Conservation (phyloP, 2,113 vertebrate genomes). For the Aptenodytes patagonicus region DNA sequence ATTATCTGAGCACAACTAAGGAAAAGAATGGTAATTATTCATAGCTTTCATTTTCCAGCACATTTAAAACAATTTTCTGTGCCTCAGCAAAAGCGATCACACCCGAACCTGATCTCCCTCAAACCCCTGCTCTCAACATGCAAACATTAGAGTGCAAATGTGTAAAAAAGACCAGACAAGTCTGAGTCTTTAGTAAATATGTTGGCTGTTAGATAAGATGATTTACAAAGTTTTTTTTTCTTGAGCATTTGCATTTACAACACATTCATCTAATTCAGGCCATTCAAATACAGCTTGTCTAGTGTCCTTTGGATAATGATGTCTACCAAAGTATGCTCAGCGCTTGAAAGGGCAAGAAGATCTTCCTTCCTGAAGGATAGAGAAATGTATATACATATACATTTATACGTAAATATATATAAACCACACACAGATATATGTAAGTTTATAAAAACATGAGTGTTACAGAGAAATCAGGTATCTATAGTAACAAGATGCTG, state of each 20-base stretch:
- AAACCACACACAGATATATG: background rate
- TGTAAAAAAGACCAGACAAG: background rate
- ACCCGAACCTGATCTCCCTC: background rate
- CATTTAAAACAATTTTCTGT: slow-evolving; percentile 9
- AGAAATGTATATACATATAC: background rate
- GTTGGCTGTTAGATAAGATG: background rate
- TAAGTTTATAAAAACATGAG: background rate
- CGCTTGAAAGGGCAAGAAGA: background rate
- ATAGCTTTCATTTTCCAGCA: background rate
- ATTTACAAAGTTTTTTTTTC: slow-evolving; percentile 11
- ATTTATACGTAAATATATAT: background rate
- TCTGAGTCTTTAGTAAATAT: background rate
- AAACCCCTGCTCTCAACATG: background rate
- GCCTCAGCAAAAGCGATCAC: background rate
- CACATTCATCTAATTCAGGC: background rate
- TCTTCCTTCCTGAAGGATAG: background rate
- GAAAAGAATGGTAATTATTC: slow-evolving; percentile 3
- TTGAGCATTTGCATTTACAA: slow-evolving; percentile 21
- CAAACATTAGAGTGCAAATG: background rate
- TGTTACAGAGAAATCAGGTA: background rate
- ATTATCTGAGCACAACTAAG: background rate
- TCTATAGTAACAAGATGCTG: slow-evolving; percentile 54
- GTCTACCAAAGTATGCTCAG: background rate
- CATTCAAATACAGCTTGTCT: slow-evolving; percentile 1
- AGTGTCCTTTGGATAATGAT: background rate